Evolutionary conservation across 2,888 invertebrate genomes (phyloP).

Genomic region (Hydroisotoma schaefferi): DNA sequence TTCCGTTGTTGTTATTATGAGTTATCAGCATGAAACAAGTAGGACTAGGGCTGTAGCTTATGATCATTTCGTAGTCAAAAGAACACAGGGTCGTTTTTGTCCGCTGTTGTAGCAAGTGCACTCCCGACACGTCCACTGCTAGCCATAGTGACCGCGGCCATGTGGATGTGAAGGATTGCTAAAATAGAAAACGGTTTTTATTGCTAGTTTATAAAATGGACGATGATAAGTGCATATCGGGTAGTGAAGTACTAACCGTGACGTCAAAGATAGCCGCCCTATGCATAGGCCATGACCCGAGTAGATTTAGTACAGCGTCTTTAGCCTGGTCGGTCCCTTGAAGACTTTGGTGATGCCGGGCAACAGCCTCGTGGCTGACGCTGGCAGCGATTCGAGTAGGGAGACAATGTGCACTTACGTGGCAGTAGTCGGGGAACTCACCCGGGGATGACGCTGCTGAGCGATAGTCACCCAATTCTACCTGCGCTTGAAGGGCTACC

Average conservation of each 20-base stretch:
- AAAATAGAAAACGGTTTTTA: conserved; percentile 25
- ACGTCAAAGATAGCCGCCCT: conserved; percentile 92
- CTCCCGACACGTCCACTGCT: conserved; percentile 86
- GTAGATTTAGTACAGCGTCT: conserved; percentile 85
- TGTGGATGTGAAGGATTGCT: conserved; percentile 94
- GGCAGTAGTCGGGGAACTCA: conserved; percentile 61
- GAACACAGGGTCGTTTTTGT: conserved; percentile 84
- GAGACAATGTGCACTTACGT: conserved; percentile 74
- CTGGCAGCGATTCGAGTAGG: conserved; percentile 76
- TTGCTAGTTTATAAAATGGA: background rate
- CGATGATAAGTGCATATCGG: conserved; percentile 1
- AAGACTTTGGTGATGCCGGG: conserved; percentile 85
- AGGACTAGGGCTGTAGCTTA: conserved; percentile 86
- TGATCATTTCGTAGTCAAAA: conserved; percentile 82
- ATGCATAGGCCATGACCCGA: conserved; percentile 89
- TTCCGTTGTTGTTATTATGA: background rate
- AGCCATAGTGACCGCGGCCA: conserved; percentile 92
- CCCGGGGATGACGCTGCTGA: conserved; percentile 16
- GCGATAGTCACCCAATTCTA: conserved; percentile 80
- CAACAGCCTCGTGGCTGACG: conserved; percentile 76
- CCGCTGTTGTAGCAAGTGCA: conserved; percentile 83
- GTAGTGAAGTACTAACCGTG: conserved; percentile 53
- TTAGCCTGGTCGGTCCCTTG: conserved; percentile 86
- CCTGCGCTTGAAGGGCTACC: conserved; percentile 87
- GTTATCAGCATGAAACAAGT: conserved; percentile 92